Conservation (phyloP, 2,113 vertebrate genomes). For the Lophochroa leadbeateri region DNA sequence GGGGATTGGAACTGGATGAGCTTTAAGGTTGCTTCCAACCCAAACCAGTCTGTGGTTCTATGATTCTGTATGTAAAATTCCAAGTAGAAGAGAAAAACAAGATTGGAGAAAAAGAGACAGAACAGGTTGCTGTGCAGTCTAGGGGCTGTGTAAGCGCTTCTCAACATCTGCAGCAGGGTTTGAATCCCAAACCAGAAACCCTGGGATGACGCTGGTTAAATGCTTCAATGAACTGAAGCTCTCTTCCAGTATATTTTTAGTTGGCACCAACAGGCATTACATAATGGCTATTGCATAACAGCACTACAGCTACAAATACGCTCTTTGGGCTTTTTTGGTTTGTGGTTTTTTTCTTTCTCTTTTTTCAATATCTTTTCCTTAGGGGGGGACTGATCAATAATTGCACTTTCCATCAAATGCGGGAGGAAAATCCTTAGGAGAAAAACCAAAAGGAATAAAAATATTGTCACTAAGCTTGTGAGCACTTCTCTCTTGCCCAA, state of each 20-base stretch:
- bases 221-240: slow-evolving; percentile 59
- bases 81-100: not conserved
- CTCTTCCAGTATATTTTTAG: slow-evolving; percentile 69
- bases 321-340: not conserved
- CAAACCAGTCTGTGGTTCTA: not conserved
- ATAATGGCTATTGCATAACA: slow-evolving; percentile 67
- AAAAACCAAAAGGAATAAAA: slow-evolving; percentile 45
- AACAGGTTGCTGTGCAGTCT: not conserved
- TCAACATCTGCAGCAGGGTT: not conserved
- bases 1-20: not conserved
- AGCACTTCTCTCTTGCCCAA: slow-evolving; percentile 11
- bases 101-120: not conserved
- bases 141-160: not conserved
- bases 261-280: slow-evolving; percentile 61
- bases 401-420: slow-evolving; percentile 12
- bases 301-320: slow-evolving; percentile 33
- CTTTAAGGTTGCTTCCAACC: not conserved
- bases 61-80: not conserved
- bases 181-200: not conserved
- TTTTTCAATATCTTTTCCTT: not conserved
- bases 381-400: not conserved
- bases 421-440: slow-evolving; percentile 33
- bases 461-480: slow-evolving; percentile 32
- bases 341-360: not conserved
- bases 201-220: slow-evolving; percentile 12